A percentile compares a stretch with the other conserved stretches of the same genome.
Conservation (phyloP, 2,113 vertebrate genomes). For the Cercopithecus mona region DNA sequence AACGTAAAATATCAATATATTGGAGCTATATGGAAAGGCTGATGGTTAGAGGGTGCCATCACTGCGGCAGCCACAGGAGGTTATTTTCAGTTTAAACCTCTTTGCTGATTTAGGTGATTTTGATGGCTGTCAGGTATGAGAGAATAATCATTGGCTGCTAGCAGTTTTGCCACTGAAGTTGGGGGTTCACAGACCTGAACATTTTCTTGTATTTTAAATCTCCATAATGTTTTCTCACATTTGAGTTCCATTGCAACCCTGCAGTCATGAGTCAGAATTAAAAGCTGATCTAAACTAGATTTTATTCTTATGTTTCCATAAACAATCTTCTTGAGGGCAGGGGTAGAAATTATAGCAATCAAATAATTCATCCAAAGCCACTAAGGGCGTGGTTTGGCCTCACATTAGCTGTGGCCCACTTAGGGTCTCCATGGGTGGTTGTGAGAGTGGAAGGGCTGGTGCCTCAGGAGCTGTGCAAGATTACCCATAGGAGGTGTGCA, state of each 20-base stretch:
- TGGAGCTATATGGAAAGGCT: neutral
- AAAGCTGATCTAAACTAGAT: constrained; percentile 17
- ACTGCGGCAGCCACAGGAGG: neutral
- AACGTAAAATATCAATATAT: neutral
- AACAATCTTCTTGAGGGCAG: neutral
- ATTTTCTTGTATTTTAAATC: neutral
- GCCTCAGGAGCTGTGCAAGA: neutral
- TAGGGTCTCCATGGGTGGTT: neutral
- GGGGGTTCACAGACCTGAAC: neutral
- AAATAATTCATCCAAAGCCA: neutral
- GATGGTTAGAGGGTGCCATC: neutral
- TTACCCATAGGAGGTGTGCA: neutral
- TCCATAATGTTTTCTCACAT: neutral
- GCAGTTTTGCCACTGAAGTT: neutral
- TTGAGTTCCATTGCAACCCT: neutral
- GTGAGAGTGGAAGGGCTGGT: neutral
- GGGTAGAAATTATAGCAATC: neutral
- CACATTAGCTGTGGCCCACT: neutral
- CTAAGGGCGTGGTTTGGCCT: neutral
- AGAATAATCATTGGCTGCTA: neutral
- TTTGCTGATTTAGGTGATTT: neutral
- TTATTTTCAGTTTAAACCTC: neutral
- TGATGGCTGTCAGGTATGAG: neutral
- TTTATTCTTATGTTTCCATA: neutral
- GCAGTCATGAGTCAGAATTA: neutral